Evolutionary conservation across 2,888 invertebrate genomes (phyloP), one percentile per base, ranked within the genome.

Genomic region (Drosophila maculinotata): DNA sequence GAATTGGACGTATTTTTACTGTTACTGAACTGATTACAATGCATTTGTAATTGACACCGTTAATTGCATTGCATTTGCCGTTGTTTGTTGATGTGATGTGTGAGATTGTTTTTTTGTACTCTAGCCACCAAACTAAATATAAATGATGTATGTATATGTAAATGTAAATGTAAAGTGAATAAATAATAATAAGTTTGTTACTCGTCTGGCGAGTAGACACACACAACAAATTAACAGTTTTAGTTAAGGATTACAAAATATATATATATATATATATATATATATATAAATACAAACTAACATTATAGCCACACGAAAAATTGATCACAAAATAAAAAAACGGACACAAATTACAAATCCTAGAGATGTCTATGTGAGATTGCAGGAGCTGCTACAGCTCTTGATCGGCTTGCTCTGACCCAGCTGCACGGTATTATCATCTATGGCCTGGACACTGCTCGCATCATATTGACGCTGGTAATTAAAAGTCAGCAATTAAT

Each of bases 381-480:
- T 89, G 90, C 92, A 91, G 2, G 95, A 95, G 65, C 94, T 93
- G 88, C 94, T 94, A 91, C 95, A 95, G 84, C 93, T 93, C 78
- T 93, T 93, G n/a, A 91, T 63, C 4, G 95, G 91, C 85, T 94
- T 94, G 79, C 95, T 93, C 75, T 95, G 95, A 1, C 95, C 95
- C 44, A 96, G 92, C 51, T 95, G 94, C 5, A 95, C 94, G 56
- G 94, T 94, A 35, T 93, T 93, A 57, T 94, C 94, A 15, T 92
- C 93, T 25, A 94, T 93, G 4, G 93, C 93, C 58, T 95, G 93
- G 82, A 94, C 93, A 72, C 93, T 94, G 51, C 88, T 86, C 79
- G 92, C 94, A 83, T 96, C 96, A 84, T 96, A 95, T 81, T 96
- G 94, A 88, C 95, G 93, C 96, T 96, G 92, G 8, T 9, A 33